Evolutionary conservation across 1,140 invertebrate genomes (phyloP).

Genomic region (Melanaphis sacchari): DNA sequence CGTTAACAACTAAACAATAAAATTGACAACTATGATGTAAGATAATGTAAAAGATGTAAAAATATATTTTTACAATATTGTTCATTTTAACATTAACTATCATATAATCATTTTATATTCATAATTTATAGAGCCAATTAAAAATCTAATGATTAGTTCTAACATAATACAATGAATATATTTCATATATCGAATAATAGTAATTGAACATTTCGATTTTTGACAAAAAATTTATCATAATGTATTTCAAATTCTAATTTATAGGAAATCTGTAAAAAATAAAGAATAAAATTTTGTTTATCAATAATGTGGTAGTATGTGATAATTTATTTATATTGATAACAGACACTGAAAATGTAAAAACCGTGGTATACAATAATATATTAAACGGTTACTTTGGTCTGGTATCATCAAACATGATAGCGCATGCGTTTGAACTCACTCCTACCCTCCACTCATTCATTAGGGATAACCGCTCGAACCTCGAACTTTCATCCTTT

Average conservation of each 20-base stretch:
- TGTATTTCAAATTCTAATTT: not conserved
- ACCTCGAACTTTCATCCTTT: slow-evolving; percentile 5
- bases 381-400: not conserved
- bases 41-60: not conserved
- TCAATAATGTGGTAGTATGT: not conserved
- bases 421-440: slow-evolving; percentile 54
- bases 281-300: not conserved
- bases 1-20: slow-evolving; percentile 25
- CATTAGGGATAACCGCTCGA: slow-evolving; percentile 49
- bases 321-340: slow-evolving; percentile 7
- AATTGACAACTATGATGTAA: not conserved
- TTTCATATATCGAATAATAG: not conserved
- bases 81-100: not conserved
- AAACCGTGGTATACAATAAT: not conserved
- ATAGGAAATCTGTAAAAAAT: too few species aligned
- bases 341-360: not conserved
- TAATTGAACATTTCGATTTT: not conserved
- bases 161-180: not conserved
- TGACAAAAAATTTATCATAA: not conserved
- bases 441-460: not conserved
- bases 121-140: not conserved
- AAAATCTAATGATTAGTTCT: not conserved
- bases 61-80: not conserved
- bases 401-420: slow-evolving; percentile 44
- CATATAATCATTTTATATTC: not conserved